These are phyloP conservation scores for Dromas ardeola DNA, from an alignment of 2,113 vertebrate genomes.

Conservation along the genomic window DNA sequence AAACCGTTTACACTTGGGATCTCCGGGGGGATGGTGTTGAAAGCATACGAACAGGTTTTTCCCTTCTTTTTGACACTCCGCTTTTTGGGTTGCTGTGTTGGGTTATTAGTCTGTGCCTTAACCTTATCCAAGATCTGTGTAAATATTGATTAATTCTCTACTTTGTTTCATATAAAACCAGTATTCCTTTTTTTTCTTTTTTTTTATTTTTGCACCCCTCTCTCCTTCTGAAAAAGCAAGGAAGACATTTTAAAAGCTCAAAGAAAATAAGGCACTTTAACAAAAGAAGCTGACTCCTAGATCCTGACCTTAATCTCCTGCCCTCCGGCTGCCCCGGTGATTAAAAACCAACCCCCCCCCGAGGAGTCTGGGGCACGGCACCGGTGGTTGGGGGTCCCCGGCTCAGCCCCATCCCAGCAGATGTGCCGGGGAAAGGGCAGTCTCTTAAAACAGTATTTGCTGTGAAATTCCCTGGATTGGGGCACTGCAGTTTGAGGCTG, in stretches of 20 bases:
- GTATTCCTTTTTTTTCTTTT: not conserved
- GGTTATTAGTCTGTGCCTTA: not conserved
- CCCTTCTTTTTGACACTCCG: slow-evolving; percentile 43
- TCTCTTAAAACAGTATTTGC: not conserved
- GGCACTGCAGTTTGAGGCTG: not conserved
- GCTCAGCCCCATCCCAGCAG: not conserved
- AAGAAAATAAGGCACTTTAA: slow-evolving; percentile 67
- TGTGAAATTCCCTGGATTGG: not conserved
- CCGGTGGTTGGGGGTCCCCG: not conserved
- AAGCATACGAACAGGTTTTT: slow-evolving; percentile 41
- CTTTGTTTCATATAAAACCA: not conserved
- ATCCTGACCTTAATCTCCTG: not conserved
- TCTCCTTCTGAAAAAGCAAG: not conserved
- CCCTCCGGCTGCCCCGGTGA: not conserved
- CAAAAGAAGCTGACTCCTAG: not conserved
- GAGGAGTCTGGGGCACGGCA: not conserved
- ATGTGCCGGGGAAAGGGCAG: not conserved
- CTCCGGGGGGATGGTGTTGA: slow-evolving; percentile 52
- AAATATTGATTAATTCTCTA: slow-evolving; percentile 67
- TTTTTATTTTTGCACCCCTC: not conserved
- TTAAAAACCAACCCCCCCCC: not conserved
- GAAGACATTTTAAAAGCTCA: not conserved
- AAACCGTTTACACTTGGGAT: slow-evolving; percentile 56
- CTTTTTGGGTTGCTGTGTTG: slow-evolving; percentile 48
- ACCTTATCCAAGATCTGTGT: slow-evolving; percentile 57